Evolutionary conservation across 2,797 vertebrate species (phyloP), one percentile per base, ranked within the genome.

Genomic region (Macrochelys suwanniensis): DNA sequence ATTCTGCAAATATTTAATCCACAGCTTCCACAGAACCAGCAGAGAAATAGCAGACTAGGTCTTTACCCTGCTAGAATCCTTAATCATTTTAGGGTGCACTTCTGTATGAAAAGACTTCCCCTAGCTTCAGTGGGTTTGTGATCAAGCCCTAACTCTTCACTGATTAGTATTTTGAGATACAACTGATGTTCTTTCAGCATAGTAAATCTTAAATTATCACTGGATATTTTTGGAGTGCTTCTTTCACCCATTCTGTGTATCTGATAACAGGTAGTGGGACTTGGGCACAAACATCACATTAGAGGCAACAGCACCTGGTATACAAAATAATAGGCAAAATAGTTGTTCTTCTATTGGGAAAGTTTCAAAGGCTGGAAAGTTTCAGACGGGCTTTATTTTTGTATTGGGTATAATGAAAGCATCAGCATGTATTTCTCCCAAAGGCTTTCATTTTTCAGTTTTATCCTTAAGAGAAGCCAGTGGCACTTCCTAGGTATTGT

Each of bases 341-440:
- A 96, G 68, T 85, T 95, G 94, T 87, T 86, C 97, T 97, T 87
- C 91, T 90, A 86, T 94, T 95, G 96, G 96, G 97, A 97, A 98
- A 97, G 94, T 98, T 98, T 98, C 95, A 98, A 98, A 98, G 95
- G 92, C 95, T 86, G 95, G 91, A 96, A 98, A 98, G 97, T 97
- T 98, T 98, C 88, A 95, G 89, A 92, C 89, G 86, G 89, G 88
- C 93, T 57, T 92, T 83, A 92, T 94, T 96, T 96, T 85, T 51
- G 59, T 76, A 2, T 93, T 92, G 85, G 94, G 85, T 93, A 91
- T 98, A 97, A 97, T 98, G 96, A 98, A 98, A 98, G 97, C 93
- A 97, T 96, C 96, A 96, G 96, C 31, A 89, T 90, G 90, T 91
- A 92, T 95, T 96, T 97, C 96, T 93, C 97, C 97, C 84, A 95